phyloP scores from a whole-genome alignment of 64 coral and sea anemone genomes.

The Porites lutea region DNA sequence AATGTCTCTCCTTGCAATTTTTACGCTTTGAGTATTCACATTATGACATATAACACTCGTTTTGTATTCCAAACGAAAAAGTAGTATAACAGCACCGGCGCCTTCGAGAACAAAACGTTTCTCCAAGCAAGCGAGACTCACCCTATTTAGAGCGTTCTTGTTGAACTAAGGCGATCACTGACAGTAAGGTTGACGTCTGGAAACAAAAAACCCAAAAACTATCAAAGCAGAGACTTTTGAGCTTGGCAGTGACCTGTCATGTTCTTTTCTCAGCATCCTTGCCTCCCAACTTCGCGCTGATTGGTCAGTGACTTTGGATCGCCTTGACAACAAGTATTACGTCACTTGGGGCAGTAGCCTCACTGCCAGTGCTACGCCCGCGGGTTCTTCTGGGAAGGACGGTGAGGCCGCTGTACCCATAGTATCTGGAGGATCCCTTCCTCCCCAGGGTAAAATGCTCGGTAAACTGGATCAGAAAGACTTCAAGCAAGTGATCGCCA shows the following conservation, averaged over 20 bases:
- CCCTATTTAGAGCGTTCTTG: too few relatives aligned
- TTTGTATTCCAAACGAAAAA: too few relatives aligned
- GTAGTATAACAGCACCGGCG: too few relatives aligned
- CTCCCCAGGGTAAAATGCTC: constrained; percentile 79
- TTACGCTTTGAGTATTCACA: too few relatives aligned
- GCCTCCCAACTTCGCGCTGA: constrained; percentile 97
- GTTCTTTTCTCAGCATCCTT: constrained; percentile 56
- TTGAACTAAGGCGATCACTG: too few relatives aligned
- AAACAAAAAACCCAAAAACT: too few relatives aligned
- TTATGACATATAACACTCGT: too few relatives aligned
- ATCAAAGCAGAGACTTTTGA: too few relatives aligned
- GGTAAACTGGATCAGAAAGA: constrained; percentile 90
- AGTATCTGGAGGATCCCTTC: constrained; percentile 66
- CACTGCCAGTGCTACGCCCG: not conserved
- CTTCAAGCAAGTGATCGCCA: constrained; percentile 92
- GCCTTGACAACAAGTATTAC: constrained; percentile 90
- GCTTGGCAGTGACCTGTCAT: not conserved
- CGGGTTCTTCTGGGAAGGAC: constrained; percentile 57
- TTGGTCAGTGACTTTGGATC: constrained; percentile 95
- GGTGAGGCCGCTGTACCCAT: constrained; percentile 29
- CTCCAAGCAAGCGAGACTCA: too few relatives aligned
- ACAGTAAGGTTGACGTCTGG: too few relatives aligned
- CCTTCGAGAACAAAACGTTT: too few relatives aligned
- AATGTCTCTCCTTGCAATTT: too few relatives aligned
- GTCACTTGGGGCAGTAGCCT: constrained; percentile 94